A percentile compares a stretch with the other conserved stretches of the same genome.
These are phyloP conservation scores for Meloidogyne exigua DNA, from an alignment of 1,140 invertebrate genomes.

Conservation along the genomic window DNA sequence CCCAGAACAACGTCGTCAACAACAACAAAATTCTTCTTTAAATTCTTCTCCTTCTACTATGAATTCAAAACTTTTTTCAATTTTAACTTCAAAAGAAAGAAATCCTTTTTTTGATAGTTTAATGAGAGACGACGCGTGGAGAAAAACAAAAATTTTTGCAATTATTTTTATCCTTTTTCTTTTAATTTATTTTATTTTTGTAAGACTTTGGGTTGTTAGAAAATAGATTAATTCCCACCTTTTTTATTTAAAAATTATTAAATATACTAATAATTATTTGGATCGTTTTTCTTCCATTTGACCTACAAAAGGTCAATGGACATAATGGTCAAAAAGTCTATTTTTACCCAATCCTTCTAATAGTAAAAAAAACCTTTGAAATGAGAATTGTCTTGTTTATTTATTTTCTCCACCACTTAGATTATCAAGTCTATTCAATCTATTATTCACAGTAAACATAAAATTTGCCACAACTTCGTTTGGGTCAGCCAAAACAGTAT, in stretches of 20 bases:
- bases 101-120: neutral
- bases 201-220: neutral
- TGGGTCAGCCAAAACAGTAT: neutral
- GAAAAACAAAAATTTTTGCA: neutral
- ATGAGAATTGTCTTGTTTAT: neutral
- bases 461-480: neutral
- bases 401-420: neutral
- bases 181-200: neutral
- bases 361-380: neutral
- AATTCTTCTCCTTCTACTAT: neutral
- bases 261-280: too few species aligned
- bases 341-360: neutral
- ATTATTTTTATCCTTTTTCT: neutral
- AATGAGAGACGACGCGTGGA: neutral
- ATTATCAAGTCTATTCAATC: neutral
- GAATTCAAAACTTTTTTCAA: neutral
- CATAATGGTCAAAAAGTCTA: too few species aligned
- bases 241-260: neutral
- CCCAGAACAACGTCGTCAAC: neutral
- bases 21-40: neutral
- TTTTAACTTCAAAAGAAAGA: neutral
- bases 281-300: too few species aligned
- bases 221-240: too few species aligned
- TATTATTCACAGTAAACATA: neutral
- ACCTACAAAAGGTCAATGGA: too few species aligned